Base-by-base conservation (phyloP, 2,888 invertebrate genomes). In the Seira ritae region DNA sequence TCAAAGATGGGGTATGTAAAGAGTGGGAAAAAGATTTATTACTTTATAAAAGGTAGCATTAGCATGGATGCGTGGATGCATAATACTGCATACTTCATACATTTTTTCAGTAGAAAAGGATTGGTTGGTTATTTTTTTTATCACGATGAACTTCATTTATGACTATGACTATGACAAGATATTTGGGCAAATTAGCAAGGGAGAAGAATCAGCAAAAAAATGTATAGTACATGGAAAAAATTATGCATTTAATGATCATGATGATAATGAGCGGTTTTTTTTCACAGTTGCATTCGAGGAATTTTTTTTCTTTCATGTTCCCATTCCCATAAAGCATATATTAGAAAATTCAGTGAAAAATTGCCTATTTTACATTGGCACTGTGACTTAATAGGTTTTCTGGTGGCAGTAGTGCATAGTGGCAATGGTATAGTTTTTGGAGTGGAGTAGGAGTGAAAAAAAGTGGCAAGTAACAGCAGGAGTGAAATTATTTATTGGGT, bases 401-500 rank as follows among this genome's bases (percentile, higher is more conserved):
- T 31, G 31, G 31, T 31, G 2, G 20, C 23, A 71, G 23, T 37
- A 74, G 62, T 3, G 74, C n/a, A n/a, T n/a, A n/a, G n/a, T n/a
- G n/a, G n/a, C n/a, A n/a, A n/a, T n/a, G n/a, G n/a, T n/a, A n/a
- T n/a, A n/a, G n/a, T n/a, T n/a, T n/a, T n/a, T n/a, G n/a, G n/a
- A n/a, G n/a, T n/a, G n/a, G n/a, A 12, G 20, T 50, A 71, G 23
- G 66, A 74, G 62, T 3, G 74, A 31, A 22, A 37, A 74, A 74
- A 75, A 80, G 80, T 82, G 82, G 82, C 82, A 82, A 77, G 82
- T 71, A 82, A 70, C 82, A 82, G 82, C 82, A 82, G 82, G 82
- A 82, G 76, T 76, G 82, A 82, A 82, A 82, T 82, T 82, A 82
- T 82, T 82, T 82, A 82, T 82, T 82, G 82, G 82, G 82, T 82